phyloP scores from a whole-genome alignment of 2,113 vertebrate species.

The Vidua chalybeata region DNA sequence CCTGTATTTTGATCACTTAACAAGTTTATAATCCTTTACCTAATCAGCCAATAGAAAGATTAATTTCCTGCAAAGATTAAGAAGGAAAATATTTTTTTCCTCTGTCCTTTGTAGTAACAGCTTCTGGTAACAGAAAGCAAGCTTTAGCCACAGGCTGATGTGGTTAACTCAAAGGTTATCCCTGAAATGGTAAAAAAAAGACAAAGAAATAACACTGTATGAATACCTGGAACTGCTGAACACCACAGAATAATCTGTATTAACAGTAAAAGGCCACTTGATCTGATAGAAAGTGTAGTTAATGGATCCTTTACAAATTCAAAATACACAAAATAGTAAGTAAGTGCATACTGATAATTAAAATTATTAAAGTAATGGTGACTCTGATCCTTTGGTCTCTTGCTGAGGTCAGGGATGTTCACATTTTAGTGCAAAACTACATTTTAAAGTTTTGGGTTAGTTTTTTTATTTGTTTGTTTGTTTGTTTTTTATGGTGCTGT shows the following conservation, averaged over 20 bases:
- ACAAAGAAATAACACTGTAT: background rate
- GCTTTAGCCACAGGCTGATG: background rate
- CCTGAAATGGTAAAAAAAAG: background rate
- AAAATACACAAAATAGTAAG: background rate
- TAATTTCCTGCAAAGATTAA: background rate
- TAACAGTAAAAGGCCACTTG: fast-evolving
- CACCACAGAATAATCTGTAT: background rate
- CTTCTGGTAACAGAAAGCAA: background rate
- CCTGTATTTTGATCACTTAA: background rate
- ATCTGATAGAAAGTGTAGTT: background rate
- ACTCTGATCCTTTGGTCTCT: background rate
- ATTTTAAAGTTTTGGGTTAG: background rate
- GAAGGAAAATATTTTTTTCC: background rate
- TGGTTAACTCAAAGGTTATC: background rate
- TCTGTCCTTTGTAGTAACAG: background rate
- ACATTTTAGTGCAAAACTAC: background rate
- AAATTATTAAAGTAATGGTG: background rate
- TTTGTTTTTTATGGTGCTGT: background rate
- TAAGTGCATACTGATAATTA: background rate
- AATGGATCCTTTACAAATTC: background rate
- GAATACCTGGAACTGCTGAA: background rate
- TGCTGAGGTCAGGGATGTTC: background rate
- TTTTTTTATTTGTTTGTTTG: background rate
- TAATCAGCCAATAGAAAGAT: background rate
- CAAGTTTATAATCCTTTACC: background rate